phyloP scores from a whole-genome alignment of 2,113 vertebrate genomes.

The Gallinago media region DNA sequence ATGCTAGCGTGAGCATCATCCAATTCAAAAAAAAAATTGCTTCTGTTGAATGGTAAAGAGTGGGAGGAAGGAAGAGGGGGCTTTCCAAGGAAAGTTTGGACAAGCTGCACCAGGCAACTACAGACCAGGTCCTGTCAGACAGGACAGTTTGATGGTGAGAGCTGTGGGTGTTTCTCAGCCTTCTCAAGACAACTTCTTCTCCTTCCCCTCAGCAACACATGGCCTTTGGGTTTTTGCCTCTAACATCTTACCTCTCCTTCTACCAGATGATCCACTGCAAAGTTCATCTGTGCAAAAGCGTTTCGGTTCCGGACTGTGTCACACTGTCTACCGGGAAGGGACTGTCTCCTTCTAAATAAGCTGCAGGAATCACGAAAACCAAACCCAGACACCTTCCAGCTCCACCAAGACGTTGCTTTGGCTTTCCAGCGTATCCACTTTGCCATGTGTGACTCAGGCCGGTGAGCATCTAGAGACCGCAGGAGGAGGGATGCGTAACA shows the following conservation, averaged over 20 bases:
- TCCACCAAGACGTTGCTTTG: background rate
- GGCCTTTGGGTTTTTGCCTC: background rate
- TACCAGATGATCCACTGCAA: background rate
- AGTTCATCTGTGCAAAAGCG: background rate
- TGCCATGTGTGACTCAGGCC: background rate
- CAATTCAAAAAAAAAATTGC: background rate
- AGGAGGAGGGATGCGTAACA: background rate
- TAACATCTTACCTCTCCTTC: background rate
- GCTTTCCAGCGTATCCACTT: background rate
- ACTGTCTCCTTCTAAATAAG: background rate
- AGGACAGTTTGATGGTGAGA: background rate
- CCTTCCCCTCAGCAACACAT: background rate
- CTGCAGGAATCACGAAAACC: background rate
- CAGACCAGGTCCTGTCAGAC: background rate
- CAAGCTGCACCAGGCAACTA: background rate
- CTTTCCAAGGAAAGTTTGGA: background rate
- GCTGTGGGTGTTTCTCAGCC: background rate
- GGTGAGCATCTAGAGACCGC: background rate
- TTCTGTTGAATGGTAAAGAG: background rate
- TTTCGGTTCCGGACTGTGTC: background rate
- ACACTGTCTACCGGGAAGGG: background rate
- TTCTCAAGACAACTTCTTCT: background rate
- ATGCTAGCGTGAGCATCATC: fast-evolving
- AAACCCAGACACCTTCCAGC: constrained; percentile 33
- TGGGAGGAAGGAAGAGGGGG: background rate